These are phyloP conservation scores for Ylistrum balloti DNA, from an alignment of 1,140 invertebrate species.

Conservation along the genomic window DNA sequence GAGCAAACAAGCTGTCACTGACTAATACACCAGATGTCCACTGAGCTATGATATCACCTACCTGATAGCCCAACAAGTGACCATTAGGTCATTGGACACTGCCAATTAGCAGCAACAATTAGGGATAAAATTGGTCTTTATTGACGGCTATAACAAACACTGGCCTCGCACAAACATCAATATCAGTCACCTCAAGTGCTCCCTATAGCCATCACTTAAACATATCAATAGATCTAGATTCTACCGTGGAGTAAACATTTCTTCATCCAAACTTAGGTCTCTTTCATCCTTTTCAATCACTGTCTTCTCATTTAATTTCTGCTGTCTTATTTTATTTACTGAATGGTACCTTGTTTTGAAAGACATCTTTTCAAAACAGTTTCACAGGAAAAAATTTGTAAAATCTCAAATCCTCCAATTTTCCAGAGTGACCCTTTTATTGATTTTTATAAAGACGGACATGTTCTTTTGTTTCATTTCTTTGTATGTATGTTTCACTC, in stretches of 20 bases:
- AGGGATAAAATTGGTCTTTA: constrained; percentile 22
- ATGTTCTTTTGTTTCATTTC: too few relatives aligned
- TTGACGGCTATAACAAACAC: neutral
- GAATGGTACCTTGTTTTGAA: too few relatives aligned
- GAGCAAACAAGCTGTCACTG: neutral
- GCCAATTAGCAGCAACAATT: constrained; percentile 38
- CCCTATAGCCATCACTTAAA: neutral
- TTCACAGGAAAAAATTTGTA: too few relatives aligned
- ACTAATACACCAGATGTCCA: constrained; percentile 4
- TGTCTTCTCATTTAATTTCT: neutral
- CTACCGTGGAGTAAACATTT: neutral
- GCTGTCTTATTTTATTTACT: too few relatives aligned
- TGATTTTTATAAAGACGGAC: too few relatives aligned
- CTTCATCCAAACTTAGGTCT: neutral
- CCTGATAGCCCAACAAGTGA: constrained; percentile 30
- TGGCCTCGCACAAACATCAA: constrained; percentile 37
- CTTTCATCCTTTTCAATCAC: neutral
- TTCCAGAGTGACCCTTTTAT: too few relatives aligned
- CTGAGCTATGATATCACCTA: neutral
- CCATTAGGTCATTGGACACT: constrained; percentile 26
- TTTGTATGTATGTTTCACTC: too few relatives aligned
- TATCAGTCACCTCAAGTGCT: constrained; percentile 32
- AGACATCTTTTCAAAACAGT: too few relatives aligned
- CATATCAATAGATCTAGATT: neutral
- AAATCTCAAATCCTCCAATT: too few relatives aligned